Percentiles rank a stretch among this genome's conserved stretches.
Conservation (phyloP, 53 echinoderm and acorn worm species). For the Crossaster papposus region DNA sequence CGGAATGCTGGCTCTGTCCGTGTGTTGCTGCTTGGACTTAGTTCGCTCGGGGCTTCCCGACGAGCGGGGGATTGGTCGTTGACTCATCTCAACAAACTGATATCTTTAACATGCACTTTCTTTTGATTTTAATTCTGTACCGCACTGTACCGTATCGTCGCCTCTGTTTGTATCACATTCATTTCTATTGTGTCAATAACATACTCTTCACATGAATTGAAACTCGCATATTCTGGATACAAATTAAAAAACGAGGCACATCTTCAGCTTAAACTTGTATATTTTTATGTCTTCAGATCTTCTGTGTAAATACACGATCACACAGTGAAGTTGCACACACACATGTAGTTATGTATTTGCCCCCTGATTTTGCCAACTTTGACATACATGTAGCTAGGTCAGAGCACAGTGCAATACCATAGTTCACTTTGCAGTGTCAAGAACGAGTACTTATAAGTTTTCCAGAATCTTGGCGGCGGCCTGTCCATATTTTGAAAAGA, state of each 20-base stretch:
- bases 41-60: conserved; percentile 21
- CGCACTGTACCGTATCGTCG: no score
- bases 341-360: not conserved
- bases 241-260: not conserved
- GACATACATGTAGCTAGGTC: not conserved
- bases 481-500: no score
- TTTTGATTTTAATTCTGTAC: not conserved
- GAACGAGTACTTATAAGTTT: no score
- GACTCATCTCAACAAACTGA: not conserved
- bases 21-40: not conserved
- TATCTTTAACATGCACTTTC: not conserved
- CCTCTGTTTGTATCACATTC: not conserved
- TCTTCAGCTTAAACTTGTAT: not conserved
- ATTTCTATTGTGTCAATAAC: not conserved
- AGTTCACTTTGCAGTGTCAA: not conserved
- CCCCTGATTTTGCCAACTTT: not conserved
- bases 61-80: not conserved
- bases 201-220: not conserved
- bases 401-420: not conserved
- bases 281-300: not conserved
- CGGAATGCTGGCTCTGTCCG: conserved; percentile 19
- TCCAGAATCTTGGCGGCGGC: no score
- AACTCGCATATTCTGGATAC: not conserved
- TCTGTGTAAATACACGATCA: not conserved
- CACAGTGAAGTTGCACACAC: not conserved